phyloP scores from a whole-genome alignment of 2,113 vertebrate genomes.

The Oenanthe melanoleuca region DNA sequence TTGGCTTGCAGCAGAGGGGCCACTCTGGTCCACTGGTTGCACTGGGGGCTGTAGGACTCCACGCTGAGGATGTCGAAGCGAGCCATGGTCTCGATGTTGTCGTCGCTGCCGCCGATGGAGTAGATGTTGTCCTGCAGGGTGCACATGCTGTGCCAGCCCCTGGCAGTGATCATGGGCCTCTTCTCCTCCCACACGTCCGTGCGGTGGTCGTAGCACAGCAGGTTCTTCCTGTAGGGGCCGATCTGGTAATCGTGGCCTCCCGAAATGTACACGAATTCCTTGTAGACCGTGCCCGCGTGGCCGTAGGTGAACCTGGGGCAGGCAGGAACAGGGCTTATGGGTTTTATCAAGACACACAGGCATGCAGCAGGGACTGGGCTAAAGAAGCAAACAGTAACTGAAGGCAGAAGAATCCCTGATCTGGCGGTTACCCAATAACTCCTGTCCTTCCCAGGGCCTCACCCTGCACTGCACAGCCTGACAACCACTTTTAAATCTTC shows the following conservation, averaged over 20 bases:
- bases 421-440: neutral
- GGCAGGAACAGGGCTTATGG: fast-evolving
- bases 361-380: neutral
- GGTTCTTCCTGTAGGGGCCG: slow-evolving; percentile 88
- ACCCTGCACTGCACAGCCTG: neutral
- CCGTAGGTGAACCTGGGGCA: slow-evolving; percentile 87
- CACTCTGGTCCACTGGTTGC: slow-evolving; percentile 89
- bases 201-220: slow-evolving; percentile 87
- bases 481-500: neutral
- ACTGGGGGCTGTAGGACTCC: slow-evolving; percentile 87
- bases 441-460: neutral
- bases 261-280: slow-evolving; percentile 89
- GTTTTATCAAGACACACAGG: neutral
- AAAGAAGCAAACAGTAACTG: neutral
- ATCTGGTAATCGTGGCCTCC: slow-evolving; percentile 95
- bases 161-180: slow-evolving; percentile 85
- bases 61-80: slow-evolving; percentile 91
- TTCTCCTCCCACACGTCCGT: slow-evolving; percentile 85
- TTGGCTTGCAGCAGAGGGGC: slow-evolving; percentile 86
- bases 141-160: slow-evolving; percentile 97
- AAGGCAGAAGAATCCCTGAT: neutral
- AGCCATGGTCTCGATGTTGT: slow-evolving; percentile 88
- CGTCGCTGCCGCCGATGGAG: slow-evolving; percentile 90
- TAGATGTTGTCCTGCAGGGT: slow-evolving; percentile 87
- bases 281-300: slow-evolving; percentile 88